Evolutionary conservation across 1,140 invertebrate genomes (phyloP), one percentile per base, ranked within the genome.

Genomic region (Cherax quadricarinatus): DNA sequence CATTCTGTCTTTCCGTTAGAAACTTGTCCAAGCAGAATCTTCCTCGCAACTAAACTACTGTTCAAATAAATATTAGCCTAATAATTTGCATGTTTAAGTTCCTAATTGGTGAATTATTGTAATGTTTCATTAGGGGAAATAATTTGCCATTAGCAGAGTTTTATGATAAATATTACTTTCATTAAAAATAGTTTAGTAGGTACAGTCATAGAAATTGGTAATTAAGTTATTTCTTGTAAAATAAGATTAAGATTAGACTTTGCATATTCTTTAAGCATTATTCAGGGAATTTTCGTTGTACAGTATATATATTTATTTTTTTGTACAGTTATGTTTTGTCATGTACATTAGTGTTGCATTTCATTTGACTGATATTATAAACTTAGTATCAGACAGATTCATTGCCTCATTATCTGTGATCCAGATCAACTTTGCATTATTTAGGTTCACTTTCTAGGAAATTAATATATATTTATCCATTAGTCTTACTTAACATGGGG

Each of bases 271-370:
- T 88, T 88, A 41, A 57, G 51, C 57, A 30, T 60, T 80, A 62
- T 88, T 88, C 86, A 88, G 86, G 86, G 86, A 88, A 80, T 62
- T 88, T 48, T 49, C 83, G 70, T 57, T 66, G 66, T 83, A 83
- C 53, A 51, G 21, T 41, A 16, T 49, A 83, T 83, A 83, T 83
- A 83, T 83, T 83, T 83, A 83, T 88, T 88, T 79, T 41, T 88
- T 88, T 88, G 75, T 88, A 48, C 78, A 88, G 86, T 80, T 53
- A 24, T 88, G 30, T 88, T 79, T 41, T 88, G 57, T 88, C 75
- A 60, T 57, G 4, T 88, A 24, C n/a, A 78, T 88, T 41, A 62
- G 62, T 81, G 16, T 70, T 73, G 4, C 60, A 49, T 88, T 88
- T 62, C 75, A 80, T 83, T 60, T 83, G 10, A 83, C 57, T 60